phyloP scores from a whole-genome alignment of 2,797 vertebrate genomes.

The Lepilemur septentrionalis region DNA sequence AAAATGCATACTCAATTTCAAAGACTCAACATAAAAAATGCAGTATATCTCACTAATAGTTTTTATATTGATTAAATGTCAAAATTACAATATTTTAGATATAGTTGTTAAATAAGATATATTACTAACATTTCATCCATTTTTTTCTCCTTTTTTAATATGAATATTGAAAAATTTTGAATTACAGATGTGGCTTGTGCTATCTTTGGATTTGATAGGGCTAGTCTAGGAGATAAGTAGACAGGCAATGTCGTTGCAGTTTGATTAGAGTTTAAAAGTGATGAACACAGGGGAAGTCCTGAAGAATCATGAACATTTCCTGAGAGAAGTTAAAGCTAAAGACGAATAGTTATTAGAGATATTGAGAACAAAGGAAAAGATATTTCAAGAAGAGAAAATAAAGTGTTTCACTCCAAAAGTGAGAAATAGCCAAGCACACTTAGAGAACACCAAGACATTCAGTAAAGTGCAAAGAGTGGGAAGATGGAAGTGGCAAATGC shows the following conservation, averaged over 20 bases:
- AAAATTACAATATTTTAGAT: not conserved
- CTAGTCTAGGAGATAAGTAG: not conserved
- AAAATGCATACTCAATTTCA: not conserved
- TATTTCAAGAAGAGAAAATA: conserved; percentile 11
- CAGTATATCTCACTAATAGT: not conserved
- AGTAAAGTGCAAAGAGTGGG: not conserved
- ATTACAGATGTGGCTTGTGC: not conserved
- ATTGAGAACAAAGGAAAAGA: not conserved
- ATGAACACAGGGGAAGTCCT: not conserved
- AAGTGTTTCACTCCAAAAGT: not conserved
- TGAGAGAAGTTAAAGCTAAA: not conserved
- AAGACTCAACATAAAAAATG: not conserved
- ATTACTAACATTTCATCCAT: not conserved
- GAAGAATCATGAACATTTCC: not conserved
- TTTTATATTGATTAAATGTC: not conserved
- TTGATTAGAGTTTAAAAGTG: not conserved
- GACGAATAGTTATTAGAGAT: not conserved
- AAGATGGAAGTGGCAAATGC: not conserved
- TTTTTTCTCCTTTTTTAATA: not conserved
- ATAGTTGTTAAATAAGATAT: not conserved
- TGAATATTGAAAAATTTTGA: not conserved
- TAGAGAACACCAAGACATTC: not conserved
- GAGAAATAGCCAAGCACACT: not conserved
- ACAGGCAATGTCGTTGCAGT: not conserved
- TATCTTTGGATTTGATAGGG: not conserved